Evolutionary conservation across 2,113 vertebrate genomes (phyloP).

Genomic region (Gnathonemus echidnorhynchus): DNA sequence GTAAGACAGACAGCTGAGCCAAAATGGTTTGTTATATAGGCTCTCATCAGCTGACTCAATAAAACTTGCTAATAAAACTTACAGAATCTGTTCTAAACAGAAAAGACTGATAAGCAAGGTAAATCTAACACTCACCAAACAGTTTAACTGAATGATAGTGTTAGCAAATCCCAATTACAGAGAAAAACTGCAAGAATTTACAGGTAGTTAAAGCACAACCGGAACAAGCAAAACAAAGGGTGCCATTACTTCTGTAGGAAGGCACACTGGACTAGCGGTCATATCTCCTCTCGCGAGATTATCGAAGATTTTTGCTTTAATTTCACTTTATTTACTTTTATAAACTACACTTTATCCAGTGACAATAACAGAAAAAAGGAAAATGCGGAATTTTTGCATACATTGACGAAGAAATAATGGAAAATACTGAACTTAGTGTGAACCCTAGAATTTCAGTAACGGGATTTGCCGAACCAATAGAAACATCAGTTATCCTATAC

Average conservation of each 20-base stretch:
- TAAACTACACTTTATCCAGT: neutral
- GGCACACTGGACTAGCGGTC: neutral
- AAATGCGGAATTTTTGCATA: neutral
- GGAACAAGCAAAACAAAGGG: neutral
- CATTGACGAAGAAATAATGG: neutral
- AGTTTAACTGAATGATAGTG: neutral
- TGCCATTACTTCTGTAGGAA: neutral
- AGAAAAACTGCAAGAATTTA: neutral
- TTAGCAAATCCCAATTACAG: neutral
- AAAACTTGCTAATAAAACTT: neutral
- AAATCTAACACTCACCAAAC: neutral
- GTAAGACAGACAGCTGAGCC: neutral
- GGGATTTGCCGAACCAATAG: neutral
- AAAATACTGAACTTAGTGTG: neutral
- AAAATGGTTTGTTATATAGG: neutral
- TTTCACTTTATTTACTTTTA: neutral
- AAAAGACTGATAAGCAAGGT: neutral
- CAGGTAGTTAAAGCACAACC: neutral
- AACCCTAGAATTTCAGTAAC: neutral
- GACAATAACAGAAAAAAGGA: neutral
- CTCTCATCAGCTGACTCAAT: neutral
- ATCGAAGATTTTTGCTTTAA: neutral
- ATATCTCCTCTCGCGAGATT: slow-evolving; percentile 6
- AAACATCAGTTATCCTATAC: neutral
- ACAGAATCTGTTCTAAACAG: neutral